These are phyloP conservation scores for Aurelia sp. DNA, from an alignment of 30 jellyfish, hydroid and myxozoan genomes.

Conservation along the genomic window DNA sequence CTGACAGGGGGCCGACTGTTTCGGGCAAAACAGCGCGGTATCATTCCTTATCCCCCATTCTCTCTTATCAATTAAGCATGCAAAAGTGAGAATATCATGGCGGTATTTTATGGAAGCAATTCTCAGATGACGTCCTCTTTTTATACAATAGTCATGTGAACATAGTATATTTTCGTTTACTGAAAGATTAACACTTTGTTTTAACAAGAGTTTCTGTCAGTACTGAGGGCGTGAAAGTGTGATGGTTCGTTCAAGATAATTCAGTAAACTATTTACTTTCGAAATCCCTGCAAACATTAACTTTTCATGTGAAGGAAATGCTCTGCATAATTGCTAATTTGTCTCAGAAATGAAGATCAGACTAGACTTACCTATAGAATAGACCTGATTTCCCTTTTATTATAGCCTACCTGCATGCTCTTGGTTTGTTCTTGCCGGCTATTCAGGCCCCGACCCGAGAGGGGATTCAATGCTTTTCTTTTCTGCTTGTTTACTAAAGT, in stretches of 20 bases:
- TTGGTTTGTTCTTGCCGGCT: conserved; percentile 56
- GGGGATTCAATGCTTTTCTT: no score
- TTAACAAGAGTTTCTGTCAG: conserved; percentile 29
- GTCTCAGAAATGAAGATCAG: conserved; percentile 51
- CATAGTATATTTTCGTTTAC: conserved; percentile 42
- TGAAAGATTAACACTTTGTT: conserved; percentile 46
- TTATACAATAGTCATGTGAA: conserved; percentile 11
- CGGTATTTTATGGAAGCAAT: conserved; percentile 41
- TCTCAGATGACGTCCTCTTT: conserved; percentile 22
- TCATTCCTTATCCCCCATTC: conserved; percentile 21
- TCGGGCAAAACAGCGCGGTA: conserved; percentile 34
- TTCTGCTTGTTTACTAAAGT: no score
- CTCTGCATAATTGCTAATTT: conserved; percentile 49
- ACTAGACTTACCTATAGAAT: conserved; percentile 25
- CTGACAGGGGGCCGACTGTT: conserved; percentile 66
- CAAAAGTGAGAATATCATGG: conserved; percentile 37
- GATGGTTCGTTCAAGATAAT: conserved; percentile 40
- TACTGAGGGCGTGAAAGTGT: conserved; percentile 68
- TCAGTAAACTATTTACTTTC: conserved; percentile 68
- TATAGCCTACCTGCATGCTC: conserved; percentile 42
- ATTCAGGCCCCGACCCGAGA: conserved; percentile 30
- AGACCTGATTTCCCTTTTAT: conserved; percentile 54
- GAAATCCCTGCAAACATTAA: conserved; percentile 59
- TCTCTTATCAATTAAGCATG: conserved; percentile 10
- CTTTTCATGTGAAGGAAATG: conserved; percentile 59